Evolutionary conservation across 2,797 vertebrate species (phyloP).

Genomic region (Craterocephalus amniculus): DNA sequence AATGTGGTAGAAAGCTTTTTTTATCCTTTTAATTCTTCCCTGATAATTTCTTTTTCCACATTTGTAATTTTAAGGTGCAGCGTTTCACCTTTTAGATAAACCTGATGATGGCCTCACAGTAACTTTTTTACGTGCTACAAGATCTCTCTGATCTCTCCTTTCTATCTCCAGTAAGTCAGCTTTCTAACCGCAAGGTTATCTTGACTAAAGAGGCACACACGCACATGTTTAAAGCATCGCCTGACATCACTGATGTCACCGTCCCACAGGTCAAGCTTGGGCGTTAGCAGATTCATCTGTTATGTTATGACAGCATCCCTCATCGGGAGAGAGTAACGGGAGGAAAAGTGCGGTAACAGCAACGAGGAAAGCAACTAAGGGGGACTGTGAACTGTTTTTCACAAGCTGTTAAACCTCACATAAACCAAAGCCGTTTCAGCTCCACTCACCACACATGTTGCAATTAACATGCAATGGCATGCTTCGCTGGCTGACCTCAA

Average conservation of each 20-base stretch:
- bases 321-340: conserved; percentile 30
- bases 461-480: conserved; percentile 73
- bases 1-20: not conserved
- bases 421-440: conserved; percentile 61
- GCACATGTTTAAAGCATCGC: conserved; percentile 47
- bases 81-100: not conserved
- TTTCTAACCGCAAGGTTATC: conserved; percentile 26
- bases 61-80: not conserved
- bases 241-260: conserved; percentile 66
- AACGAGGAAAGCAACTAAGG: conserved; percentile 21
- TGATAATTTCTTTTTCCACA: not conserved
- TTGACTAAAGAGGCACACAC: conserved; percentile 15
- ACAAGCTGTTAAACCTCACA: conserved; percentile 67
- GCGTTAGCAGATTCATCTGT: conserved; percentile 68
- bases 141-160: not conserved
- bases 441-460: conserved; percentile 71
- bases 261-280: conserved; percentile 67
- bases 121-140: not conserved
- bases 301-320: conserved; percentile 71
- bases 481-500: conserved; percentile 66
- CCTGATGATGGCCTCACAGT: not conserved
- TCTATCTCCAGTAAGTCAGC: not conserved
- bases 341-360: not conserved
- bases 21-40: not conserved
- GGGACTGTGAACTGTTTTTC: conserved; percentile 63